These are phyloP conservation scores for Neogale vison DNA, from an alignment of 2,113 vertebrate genomes.

Conservation along the genomic window DNA sequence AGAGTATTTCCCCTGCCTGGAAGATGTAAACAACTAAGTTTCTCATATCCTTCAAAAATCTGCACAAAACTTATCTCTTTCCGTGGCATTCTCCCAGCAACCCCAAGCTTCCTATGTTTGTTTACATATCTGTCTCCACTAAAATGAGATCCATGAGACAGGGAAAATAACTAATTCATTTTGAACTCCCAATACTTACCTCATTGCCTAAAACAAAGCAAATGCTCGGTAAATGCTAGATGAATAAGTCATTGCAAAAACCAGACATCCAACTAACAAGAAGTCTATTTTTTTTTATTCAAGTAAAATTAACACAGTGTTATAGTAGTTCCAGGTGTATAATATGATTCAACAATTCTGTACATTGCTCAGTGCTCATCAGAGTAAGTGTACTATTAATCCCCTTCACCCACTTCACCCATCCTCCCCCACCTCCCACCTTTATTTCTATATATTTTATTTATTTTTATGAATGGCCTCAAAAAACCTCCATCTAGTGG, in stretches of 20 bases:
- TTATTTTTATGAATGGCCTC: not conserved
- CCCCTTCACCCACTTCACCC: not conserved
- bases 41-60: not conserved
- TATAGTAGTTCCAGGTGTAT: not conserved
- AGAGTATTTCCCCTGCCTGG: not conserved
- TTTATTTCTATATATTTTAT: constrained; percentile 27
- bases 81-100: not conserved
- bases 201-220: not conserved
- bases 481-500: not conserved
- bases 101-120: not conserved
- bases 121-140: not conserved
- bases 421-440: not conserved
- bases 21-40: not conserved
- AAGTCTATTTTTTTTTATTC: not conserved
- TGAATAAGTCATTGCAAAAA: constrained; percentile 11
- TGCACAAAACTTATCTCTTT: not conserved
- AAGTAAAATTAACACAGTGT: not conserved
- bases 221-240: constrained; percentile 4
- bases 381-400: not conserved
- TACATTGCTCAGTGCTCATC: not conserved
- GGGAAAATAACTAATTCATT: constrained; percentile 7
- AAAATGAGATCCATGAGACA: not conserved
- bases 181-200: not conserved
- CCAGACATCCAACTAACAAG: not conserved
- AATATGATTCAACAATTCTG: not conserved